A percentile compares a stretch with the other conserved stretches of the same genome.
phyloP scores from a whole-genome alignment of 2,113 vertebrate species.

The Nestor notabilis region DNA sequence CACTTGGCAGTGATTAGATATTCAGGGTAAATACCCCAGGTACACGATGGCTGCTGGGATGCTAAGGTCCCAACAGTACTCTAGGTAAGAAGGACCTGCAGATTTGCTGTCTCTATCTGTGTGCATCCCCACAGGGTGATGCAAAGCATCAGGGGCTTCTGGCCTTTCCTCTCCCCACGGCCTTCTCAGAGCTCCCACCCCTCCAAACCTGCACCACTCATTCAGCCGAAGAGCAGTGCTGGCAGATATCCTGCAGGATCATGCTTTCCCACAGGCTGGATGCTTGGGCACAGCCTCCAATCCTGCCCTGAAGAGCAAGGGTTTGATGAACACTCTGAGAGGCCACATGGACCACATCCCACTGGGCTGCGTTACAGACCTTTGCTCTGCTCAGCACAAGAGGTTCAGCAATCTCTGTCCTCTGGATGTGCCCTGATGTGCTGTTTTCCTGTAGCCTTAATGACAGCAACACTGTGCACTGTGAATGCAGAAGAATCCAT shows the following conservation, averaged over 20 bases:
- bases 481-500: neutral
- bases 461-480: rapidly evolving
- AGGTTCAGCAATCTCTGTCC: neutral
- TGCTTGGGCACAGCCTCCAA: neutral
- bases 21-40: neutral
- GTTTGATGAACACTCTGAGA: neutral
- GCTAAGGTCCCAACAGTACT: neutral
- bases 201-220: neutral
- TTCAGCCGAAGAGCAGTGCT: neutral
- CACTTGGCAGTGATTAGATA: constrained; percentile 24
- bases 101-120: neutral
- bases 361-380: neutral
- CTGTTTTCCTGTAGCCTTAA: constrained; percentile 27
- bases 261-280: neutral
- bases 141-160: neutral
- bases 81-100: neutral
- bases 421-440: neutral
- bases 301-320: neutral
- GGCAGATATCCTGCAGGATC: neutral
- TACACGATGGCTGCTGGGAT: neutral
- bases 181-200: neutral
- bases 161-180: neutral
- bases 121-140: rapidly evolving
- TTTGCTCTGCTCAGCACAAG: constrained; percentile 13
- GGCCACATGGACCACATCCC: constrained; percentile 10